These are phyloP conservation scores for Nephila pilipes DNA, from an alignment of 1,140 invertebrate genomes.

Conservation along the genomic window DNA sequence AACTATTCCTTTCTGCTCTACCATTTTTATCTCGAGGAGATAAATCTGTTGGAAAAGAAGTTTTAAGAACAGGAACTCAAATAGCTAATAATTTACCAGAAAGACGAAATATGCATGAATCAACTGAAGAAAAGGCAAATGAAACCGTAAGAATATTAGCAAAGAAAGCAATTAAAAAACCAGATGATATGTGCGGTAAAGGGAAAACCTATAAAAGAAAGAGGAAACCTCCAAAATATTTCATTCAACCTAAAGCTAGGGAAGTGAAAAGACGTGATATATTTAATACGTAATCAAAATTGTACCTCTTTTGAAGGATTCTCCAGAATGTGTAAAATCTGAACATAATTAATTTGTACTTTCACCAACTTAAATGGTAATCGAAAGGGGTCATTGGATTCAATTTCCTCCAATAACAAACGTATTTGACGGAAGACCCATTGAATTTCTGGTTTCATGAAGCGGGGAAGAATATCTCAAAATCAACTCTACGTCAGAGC, in stretches of 20 bases:
- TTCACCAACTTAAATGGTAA: slow-evolving; percentile 52
- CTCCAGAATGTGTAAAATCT: no score
- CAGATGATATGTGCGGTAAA: slow-evolving; percentile 42
- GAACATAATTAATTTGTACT: slow-evolving; percentile 1
- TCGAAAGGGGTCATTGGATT: slow-evolving; percentile 53
- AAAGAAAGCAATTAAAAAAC: background rate
- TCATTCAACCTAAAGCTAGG: slow-evolving; percentile 6
- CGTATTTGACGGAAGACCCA: slow-evolving; percentile 13
- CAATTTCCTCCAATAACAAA: slow-evolving; percentile 55
- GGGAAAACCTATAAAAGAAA: background rate
- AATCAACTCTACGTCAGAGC: slow-evolving; percentile 45
- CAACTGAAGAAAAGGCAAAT: background rate
- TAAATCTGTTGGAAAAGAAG: slow-evolving; percentile 47
- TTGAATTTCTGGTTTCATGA: slow-evolving; percentile 18
- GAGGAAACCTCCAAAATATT: slow-evolving; percentile 27
- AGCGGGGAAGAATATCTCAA: slow-evolving; percentile 45
- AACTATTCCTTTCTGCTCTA: slow-evolving; percentile 17
- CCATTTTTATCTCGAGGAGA: slow-evolving; percentile 14
- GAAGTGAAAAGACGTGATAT: slow-evolving; percentile 14
- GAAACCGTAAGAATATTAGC: slow-evolving; percentile 32
- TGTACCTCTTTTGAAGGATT: no score
- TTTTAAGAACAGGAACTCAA: no score
- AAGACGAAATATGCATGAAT: slow-evolving; percentile 11
- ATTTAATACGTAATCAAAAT: no score
- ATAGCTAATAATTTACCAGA: no score